A percentile compares a stretch with the other conserved stretches of the same genome.
Evolutionary conservation across 2,113 vertebrate species (phyloP).

Genomic region (Calypte anna): DNA sequence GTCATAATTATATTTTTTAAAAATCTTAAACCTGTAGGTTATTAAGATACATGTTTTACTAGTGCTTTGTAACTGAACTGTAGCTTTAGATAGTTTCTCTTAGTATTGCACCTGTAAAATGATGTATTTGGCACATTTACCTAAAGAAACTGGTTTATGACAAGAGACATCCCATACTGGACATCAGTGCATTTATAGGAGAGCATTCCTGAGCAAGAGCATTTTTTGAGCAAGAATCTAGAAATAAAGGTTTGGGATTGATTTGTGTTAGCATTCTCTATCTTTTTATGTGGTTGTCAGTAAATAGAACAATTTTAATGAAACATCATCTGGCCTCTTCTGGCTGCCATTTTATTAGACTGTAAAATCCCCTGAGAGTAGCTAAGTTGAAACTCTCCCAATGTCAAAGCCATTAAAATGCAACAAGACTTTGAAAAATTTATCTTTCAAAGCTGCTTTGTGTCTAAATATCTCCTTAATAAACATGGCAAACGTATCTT

Average conservation of each 20-base stretch:
- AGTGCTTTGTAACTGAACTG: neutral
- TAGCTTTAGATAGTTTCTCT: neutral
- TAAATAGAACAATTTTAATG: neutral
- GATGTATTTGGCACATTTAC: neutral
- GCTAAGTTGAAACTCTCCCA: conserved; percentile 6
- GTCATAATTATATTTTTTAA: neutral
- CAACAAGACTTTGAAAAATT: conserved; percentile 45
- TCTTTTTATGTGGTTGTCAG: neutral
- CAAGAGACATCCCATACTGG: neutral
- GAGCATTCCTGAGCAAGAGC: neutral
- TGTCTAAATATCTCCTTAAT: conserved; percentile 63
- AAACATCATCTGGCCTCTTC: neutral
- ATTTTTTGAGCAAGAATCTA: neutral
- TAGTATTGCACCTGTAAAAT: neutral
- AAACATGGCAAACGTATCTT: conserved; percentile 59
- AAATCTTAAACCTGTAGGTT: neutral
- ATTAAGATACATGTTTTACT: neutral
- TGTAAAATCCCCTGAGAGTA: neutral
- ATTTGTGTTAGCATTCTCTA: neutral
- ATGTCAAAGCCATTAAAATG: conserved; percentile 58
- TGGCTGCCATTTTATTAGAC: neutral
- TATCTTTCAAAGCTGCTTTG: conserved; percentile 39
- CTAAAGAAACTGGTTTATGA: neutral
- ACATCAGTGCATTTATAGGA: neutral
- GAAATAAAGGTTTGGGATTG: neutral